Conservation (phyloP, 1,140 invertebrate genomes). For the Thrips palmi region DNA sequence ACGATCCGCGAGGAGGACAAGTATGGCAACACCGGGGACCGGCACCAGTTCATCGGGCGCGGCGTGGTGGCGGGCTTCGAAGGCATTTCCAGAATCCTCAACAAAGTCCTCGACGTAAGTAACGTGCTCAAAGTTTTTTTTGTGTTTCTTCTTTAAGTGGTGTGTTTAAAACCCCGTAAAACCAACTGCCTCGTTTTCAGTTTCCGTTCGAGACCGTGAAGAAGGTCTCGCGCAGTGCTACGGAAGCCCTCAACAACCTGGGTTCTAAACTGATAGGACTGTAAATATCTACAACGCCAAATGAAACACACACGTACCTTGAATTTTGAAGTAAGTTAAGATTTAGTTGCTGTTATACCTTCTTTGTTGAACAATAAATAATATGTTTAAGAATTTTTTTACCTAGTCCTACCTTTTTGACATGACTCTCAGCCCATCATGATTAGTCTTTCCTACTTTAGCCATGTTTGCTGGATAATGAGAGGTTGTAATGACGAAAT, state of each 20-base stretch:
- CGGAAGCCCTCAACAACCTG: slow-evolving; percentile 29
- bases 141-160: slow-evolving; percentile 6
- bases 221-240: slow-evolving; percentile 27
- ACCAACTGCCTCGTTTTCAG: slow-evolving; percentile 19
- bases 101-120: slow-evolving; percentile 29
- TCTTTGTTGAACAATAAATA: too few relatives aligned
- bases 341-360: too few relatives aligned
- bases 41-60: slow-evolving; percentile 31
- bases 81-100: slow-evolving; percentile 35
- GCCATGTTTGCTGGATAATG: too few relatives aligned
- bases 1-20: slow-evolving; percentile 45
- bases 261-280: slow-evolving; percentile 33
- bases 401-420: too few relatives aligned
- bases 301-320: too few relatives aligned
- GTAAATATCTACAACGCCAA: slow-evolving; percentile 12
- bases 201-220: slow-evolving; percentile 27
- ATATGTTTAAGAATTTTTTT: too few relatives aligned
- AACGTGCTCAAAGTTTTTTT: slow-evolving; percentile 9
- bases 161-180: not conserved
- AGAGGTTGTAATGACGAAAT: too few relatives aligned
- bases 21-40: slow-evolving; percentile 45
- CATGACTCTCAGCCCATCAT: too few relatives aligned
- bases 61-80: slow-evolving; percentile 36
- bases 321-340: too few relatives aligned
- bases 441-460: too few relatives aligned